A percentile compares a stretch with the other conserved stretches of the same genome.
These are phyloP conservation scores for Picus viridis DNA, from an alignment of 2,797 vertebrate genomes.

Conservation along the genomic window DNA sequence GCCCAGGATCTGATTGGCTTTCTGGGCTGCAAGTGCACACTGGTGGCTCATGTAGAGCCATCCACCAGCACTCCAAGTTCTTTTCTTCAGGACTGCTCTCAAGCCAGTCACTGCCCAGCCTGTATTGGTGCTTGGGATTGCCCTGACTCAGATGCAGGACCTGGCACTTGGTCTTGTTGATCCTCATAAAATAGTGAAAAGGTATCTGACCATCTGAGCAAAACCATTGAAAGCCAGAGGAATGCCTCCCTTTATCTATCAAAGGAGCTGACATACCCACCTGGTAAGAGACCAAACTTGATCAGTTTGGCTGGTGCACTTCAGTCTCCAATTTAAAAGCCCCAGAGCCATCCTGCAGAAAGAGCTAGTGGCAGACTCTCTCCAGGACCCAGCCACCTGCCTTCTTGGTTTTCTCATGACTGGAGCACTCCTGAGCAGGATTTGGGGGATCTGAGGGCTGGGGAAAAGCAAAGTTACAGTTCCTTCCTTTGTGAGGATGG, in stretches of 20 bases:
- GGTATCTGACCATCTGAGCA: background rate
- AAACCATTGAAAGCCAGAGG: background rate
- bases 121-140: no score
- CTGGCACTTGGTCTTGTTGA: no score
- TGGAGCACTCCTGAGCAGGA: background rate
- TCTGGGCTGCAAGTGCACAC: no score
- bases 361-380: background rate
- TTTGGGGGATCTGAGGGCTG: background rate
- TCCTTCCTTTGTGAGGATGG: background rate
- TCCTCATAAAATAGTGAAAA: background rate
- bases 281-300: background rate
- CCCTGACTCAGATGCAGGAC: no score
- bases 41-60: no score
- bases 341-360: background rate
- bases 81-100: no score
- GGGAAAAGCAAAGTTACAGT: background rate
- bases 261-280: background rate
- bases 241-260: background rate
- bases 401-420: background rate
- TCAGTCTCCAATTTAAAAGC: background rate
- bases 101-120: no score
- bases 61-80: no score
- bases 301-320: background rate
- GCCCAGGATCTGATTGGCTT: no score
- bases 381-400: background rate